Conservation (phyloP, 2,888 invertebrate species). For the Parnassius apollo region DNA sequence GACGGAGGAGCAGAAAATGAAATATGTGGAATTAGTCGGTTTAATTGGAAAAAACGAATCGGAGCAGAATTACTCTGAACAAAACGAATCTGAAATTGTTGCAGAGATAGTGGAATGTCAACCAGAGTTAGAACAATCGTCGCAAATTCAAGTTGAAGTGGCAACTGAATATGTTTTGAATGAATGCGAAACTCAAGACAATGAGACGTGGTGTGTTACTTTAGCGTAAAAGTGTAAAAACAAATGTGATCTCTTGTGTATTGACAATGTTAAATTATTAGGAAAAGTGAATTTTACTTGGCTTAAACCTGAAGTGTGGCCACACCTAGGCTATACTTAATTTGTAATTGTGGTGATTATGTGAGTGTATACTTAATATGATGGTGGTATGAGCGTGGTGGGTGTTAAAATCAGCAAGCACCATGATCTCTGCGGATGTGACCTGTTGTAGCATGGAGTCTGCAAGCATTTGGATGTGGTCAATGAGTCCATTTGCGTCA, state of each 20-base stretch:
- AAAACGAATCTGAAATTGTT: not conserved
- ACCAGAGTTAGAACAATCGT: constrained; percentile 4
- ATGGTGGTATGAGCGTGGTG: too few species aligned
- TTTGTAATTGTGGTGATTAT: too few species aligned
- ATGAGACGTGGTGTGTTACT: constrained; percentile 7
- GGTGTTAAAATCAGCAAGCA: too few species aligned
- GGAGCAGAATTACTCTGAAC: too few species aligned
- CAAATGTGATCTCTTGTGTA: not conserved
- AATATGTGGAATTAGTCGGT: constrained; percentile 48
- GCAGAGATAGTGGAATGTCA: not conserved
- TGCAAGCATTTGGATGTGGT: too few species aligned
- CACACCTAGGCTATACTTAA: too few species aligned
- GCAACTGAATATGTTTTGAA: constrained; percentile 23
- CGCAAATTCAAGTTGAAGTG: constrained; percentile 1
- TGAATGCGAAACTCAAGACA: not conserved
- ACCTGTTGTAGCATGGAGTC: too few species aligned
- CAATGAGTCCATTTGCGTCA: too few species aligned
- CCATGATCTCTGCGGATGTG: too few species aligned
- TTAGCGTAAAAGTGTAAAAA: not conserved
- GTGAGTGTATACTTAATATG: too few species aligned
- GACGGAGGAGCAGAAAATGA: constrained; percentile 51
- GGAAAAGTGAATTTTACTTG: too few species aligned
- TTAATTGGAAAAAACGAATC: constrained; percentile 1
- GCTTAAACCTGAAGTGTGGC: too few species aligned
- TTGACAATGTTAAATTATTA: not conserved